Evolutionary conservation across 2,113 vertebrate species (phyloP).

Genomic region (Ursus arctos): DNA sequence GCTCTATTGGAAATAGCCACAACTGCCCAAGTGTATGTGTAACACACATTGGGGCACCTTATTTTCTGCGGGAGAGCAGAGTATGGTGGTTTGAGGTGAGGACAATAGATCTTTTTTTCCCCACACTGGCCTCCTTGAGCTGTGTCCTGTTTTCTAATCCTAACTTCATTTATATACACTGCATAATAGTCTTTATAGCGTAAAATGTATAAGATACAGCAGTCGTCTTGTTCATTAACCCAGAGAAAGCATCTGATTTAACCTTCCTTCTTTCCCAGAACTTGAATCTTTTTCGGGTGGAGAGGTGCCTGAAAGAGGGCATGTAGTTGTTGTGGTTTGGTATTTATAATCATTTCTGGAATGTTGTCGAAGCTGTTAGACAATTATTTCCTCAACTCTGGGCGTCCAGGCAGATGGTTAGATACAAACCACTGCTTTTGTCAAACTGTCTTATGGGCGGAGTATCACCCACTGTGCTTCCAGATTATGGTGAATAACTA

Average conservation of each 20-base stretch:
- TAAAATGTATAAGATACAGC: not conserved
- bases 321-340: not conserved
- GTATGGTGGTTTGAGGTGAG: not conserved
- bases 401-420: not conserved
- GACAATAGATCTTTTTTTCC: not conserved
- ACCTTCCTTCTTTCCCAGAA: not conserved
- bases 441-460: not conserved
- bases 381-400: not conserved
- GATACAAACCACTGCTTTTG: not conserved
- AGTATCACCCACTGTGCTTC: not conserved
- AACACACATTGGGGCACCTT: not conserved
- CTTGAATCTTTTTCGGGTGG: not conserved
- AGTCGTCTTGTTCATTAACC: not conserved
- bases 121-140: not conserved
- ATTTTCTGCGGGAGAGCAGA: not conserved
- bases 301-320: not conserved
- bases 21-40: not conserved
- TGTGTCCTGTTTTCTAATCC: constrained; percentile 3
- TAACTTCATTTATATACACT: not conserved
- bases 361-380: not conserved
- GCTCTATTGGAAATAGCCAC: not conserved
- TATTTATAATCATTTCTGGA: constrained; percentile 11
- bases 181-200: constrained; percentile 17
- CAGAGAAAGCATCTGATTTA: not conserved
- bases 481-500: not conserved